Base-by-base conservation (phyloP, 2,113 vertebrate species). In the Festucalex cinctus region DNA sequence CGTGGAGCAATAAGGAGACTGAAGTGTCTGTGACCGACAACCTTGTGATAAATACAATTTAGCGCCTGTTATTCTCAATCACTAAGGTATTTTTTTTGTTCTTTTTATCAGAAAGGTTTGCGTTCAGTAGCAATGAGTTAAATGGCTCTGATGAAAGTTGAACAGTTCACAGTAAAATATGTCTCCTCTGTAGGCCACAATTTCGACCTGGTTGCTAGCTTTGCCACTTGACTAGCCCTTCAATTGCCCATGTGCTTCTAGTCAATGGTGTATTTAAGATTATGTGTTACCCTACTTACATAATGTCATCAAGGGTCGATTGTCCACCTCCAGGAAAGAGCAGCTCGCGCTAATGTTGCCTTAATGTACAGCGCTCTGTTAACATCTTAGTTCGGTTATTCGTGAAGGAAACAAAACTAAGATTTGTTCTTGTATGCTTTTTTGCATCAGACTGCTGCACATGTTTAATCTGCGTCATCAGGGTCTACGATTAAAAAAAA, bases 301-400 rank as follows among this genome's bases (percentile, higher is more conserved):
- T 35, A 7, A 26, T 44, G 22, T 19, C 16, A 44, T 17, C 24
- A 7, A 24, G 37, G n/a, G 22, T 60, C 19, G 20, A 39, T 20
- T 24, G 22, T 24, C 12, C 14, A 44, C 36, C 22, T 63, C 62
- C 41, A 46, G 26, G 17, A 48, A 16, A 63, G 12, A 46, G 61
- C 24, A 61, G 58, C 36, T 22, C 7, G 3, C 22, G 36, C 19
- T 9, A 61, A 61, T 22, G 58, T 61, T 61, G 58, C 58, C 58
- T 61, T 61, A 61, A 61, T 61, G 36, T 61, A 60, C 36, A n/a
- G 58, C 12, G 5, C 58, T n/a, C n/a, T 22, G 57, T 59, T 20
- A 59, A 10, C 56, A 36, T 59, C 20, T 61, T 61, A 61, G n/a
- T 36, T 60, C 14, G 20, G 57, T 37, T n/a, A 22, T 59, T 59